These are phyloP conservation scores for Acanthurus leucopareius DNA, from an alignment of 2,797 vertebrate species.

Conservation along the genomic window DNA sequence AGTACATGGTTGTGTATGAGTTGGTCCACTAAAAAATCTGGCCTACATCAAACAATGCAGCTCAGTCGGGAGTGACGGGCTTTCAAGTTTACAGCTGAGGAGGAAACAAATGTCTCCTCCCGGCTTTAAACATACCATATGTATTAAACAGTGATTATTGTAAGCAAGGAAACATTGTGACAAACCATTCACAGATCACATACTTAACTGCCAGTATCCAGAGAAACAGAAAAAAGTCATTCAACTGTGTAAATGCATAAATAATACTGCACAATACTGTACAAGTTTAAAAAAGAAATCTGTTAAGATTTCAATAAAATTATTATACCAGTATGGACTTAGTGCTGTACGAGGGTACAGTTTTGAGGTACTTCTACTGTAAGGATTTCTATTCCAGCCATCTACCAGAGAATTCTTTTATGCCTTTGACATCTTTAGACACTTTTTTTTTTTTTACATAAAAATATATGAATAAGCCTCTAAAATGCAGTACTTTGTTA, in stretches of 20 bases:
- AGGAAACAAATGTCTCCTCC: neutral
- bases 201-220: neutral
- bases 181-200: neutral
- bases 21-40: conserved; percentile 32
- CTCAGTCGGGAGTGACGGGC: neutral
- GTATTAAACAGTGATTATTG: neutral
- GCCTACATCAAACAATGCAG: conserved; percentile 49
- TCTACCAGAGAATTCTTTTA: no score
- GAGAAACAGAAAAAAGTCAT: neutral
- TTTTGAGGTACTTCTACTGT: no score
- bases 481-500: neutral
- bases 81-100: conserved; percentile 3
- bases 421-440: no score
- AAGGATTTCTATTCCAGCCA: no score
- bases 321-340: no score
- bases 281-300: no score
- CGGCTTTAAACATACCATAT: conserved; percentile 1
- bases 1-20: conserved; percentile 41
- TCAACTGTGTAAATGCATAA: no score
- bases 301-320: no score
- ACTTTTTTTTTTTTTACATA: neutral
- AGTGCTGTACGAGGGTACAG: no score
- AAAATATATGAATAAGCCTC: neutral
- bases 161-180: neutral
- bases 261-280: no score